Evolutionary conservation across 2,113 vertebrate genomes (phyloP).

Genomic region (Mobula birostris): DNA sequence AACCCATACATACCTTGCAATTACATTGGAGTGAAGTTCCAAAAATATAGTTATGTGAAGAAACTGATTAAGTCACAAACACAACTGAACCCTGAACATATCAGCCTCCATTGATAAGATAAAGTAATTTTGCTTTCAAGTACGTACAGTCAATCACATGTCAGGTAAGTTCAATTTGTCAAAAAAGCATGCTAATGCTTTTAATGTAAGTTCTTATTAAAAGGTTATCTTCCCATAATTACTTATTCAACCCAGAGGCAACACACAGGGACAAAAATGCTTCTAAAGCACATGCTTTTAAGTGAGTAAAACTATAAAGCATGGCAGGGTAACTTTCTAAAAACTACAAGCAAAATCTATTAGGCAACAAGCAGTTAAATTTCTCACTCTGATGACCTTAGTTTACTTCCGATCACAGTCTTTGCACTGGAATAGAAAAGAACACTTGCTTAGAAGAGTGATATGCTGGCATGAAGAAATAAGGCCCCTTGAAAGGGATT

Average conservation of each 20-base stretch:
- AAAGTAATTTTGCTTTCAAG: constrained; percentile 24
- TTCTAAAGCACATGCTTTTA: constrained; percentile 36
- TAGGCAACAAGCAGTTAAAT: constrained; percentile 27
- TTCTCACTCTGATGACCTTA: constrained; percentile 37
- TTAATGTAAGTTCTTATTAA: neutral
- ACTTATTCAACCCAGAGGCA: neutral
- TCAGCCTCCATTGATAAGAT: constrained; percentile 18
- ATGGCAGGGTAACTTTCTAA: constrained; percentile 36
- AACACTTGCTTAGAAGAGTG: constrained; percentile 36
- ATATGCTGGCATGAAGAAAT: constrained; percentile 6
- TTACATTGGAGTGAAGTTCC: neutral
- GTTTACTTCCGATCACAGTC: constrained; percentile 38
- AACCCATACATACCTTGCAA: neutral
- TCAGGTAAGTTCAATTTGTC: constrained; percentile 10
- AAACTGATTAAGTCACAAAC: neutral
- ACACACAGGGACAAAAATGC: constrained; percentile 31
- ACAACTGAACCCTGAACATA: neutral
- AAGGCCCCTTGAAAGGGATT: neutral
- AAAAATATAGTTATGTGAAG: neutral
- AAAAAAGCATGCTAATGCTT: constrained; percentile 27
- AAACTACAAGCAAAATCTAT: constrained; percentile 37
- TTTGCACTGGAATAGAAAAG: constrained; percentile 37
- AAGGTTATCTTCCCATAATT: neutral
- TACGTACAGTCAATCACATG: neutral
- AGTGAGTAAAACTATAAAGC: constrained; percentile 27